Conservation (phyloP, 23 tunicate genomes). For the Trididemnum clinides region DNA sequence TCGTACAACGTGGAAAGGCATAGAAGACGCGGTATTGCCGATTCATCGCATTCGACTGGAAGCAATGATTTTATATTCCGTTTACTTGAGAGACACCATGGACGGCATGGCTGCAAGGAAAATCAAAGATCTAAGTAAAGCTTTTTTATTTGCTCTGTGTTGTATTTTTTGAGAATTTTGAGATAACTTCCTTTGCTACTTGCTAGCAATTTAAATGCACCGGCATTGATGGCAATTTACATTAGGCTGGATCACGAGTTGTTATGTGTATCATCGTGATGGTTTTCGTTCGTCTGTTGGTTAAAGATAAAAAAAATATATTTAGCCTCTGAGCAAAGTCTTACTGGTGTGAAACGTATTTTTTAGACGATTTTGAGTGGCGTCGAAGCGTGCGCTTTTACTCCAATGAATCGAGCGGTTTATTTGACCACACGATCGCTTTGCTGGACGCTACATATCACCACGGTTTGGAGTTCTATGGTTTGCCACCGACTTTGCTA, state of each 20-base stretch:
- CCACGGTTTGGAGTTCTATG: conserved; percentile 84
- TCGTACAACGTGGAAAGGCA: conserved; percentile 69
- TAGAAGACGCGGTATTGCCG: conserved; percentile 54
- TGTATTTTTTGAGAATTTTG: too few relatives aligned
- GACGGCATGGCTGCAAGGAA: conserved; percentile 75
- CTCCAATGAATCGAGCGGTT: conserved; percentile 37
- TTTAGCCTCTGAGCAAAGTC: too few relatives aligned
- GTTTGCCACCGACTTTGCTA: conserved; percentile 49
- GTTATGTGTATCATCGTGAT: too few relatives aligned
- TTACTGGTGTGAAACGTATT: too few relatives aligned
- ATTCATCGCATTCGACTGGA: conserved; percentile 70
- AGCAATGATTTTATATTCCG: conserved; percentile 61
- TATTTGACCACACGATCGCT: conserved; percentile 51
- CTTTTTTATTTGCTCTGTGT: too few relatives aligned
- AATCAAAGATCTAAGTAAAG: conserved; percentile 74
- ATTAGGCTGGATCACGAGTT: too few relatives aligned
- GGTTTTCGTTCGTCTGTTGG: too few relatives aligned
- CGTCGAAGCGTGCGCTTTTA: conserved; percentile 77
- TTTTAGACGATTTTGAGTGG: conserved; percentile 91
- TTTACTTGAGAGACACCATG: conserved; percentile 76
- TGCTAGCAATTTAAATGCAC: too few relatives aligned
- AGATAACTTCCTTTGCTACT: too few relatives aligned
- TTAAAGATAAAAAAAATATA: too few relatives aligned
- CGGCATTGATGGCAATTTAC: too few relatives aligned
- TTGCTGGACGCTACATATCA: conserved; percentile 64